A percentile compares a stretch with the other conserved stretches of the same genome.
Conservation (phyloP, 2,113 vertebrate species). For the Etheostoma spectabile region DNA sequence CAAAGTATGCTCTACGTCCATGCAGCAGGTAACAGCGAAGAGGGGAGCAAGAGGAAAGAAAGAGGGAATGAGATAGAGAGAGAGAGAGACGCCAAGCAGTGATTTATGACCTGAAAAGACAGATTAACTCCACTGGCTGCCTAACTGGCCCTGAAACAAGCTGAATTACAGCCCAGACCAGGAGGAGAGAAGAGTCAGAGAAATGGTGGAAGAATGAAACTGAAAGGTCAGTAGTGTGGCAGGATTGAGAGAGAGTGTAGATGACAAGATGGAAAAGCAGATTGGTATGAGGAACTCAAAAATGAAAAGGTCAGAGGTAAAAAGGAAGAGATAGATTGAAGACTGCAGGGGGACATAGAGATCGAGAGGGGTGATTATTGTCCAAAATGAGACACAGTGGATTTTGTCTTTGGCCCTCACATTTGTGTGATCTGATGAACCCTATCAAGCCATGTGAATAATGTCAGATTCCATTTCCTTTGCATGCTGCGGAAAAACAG, state of each 20-base stretch:
- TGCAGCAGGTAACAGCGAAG: constrained; percentile 53
- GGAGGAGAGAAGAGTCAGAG: constrained; percentile 69
- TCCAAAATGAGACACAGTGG: constrained; percentile 36
- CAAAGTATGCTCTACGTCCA: constrained; percentile 53
- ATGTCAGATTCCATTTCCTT: constrained; percentile 52
- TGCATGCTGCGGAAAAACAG: constrained; percentile 44
- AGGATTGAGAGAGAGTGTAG: constrained; percentile 68
- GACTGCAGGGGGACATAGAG: constrained; percentile 56
- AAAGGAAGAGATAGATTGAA: constrained; percentile 75
- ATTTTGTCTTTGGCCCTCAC: constrained; percentile 28
- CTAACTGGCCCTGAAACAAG: constrained; percentile 85
- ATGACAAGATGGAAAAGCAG: constrained; percentile 73
- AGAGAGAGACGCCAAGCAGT: constrained; percentile 73
- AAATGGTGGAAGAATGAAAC: constrained; percentile 72
- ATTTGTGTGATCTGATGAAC: constrained; percentile 66
- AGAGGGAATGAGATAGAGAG: constrained; percentile 22
- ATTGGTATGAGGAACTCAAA: constrained; percentile 69
- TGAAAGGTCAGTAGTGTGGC: constrained; percentile 76
- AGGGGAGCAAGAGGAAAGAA: constrained; percentile 13
- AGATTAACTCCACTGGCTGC: constrained; percentile 84
- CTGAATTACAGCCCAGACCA: constrained; percentile 80
- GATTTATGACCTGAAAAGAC: constrained; percentile 84
- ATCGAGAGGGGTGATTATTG: constrained; percentile 38
- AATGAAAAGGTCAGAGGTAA: constrained; percentile 81
- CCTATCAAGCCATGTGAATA: constrained; percentile 31